Percentiles rank a stretch among this genome's conserved stretches.
These are phyloP conservation scores for Helogale parvula DNA, from an alignment of 2,113 vertebrate species.

Conservation along the genomic window DNA sequence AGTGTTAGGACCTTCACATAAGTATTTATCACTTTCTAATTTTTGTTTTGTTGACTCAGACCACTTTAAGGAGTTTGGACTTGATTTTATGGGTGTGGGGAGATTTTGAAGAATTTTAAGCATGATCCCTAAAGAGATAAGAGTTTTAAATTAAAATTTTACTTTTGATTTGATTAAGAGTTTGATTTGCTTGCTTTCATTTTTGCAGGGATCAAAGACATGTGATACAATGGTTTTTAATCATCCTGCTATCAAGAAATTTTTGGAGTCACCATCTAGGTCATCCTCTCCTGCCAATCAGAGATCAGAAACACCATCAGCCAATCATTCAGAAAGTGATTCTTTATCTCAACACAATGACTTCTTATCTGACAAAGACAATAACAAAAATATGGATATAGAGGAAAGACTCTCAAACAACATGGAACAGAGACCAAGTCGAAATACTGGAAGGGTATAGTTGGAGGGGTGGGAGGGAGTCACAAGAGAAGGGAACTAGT, in stretches of 20 bases:
- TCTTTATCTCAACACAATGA: constrained; percentile 95
- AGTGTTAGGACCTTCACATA: background rate
- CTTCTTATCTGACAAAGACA: constrained; percentile 88
- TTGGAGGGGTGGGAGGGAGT: constrained; percentile 62
- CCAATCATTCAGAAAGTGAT: constrained; percentile 95
- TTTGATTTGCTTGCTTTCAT: constrained; percentile 39
- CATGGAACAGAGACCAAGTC: constrained; percentile 89
- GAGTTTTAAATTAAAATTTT: background rate
- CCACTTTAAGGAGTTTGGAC: background rate
- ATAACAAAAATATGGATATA: constrained; percentile 84
- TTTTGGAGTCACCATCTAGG: constrained; percentile 96
- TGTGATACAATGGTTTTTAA: constrained; percentile 93
- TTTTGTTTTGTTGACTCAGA: background rate
- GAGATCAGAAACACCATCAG: constrained; percentile 94
- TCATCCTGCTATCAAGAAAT: constrained; percentile 97
- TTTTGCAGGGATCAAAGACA: constrained; percentile 88
- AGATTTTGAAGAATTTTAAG: constrained; percentile 22
- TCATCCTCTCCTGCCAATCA: constrained; percentile 98
- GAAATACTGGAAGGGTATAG: constrained; percentile 90
- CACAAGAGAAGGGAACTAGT: background rate
- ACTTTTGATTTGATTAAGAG: constrained; percentile 14
- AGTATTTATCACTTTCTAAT: background rate
- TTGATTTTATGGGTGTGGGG: background rate
- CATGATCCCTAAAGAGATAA: background rate
- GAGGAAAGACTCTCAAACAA: constrained; percentile 87